These are phyloP conservation scores for Cheilosia soror DNA, from an alignment of 2,888 invertebrate species.

Conservation along the genomic window DNA sequence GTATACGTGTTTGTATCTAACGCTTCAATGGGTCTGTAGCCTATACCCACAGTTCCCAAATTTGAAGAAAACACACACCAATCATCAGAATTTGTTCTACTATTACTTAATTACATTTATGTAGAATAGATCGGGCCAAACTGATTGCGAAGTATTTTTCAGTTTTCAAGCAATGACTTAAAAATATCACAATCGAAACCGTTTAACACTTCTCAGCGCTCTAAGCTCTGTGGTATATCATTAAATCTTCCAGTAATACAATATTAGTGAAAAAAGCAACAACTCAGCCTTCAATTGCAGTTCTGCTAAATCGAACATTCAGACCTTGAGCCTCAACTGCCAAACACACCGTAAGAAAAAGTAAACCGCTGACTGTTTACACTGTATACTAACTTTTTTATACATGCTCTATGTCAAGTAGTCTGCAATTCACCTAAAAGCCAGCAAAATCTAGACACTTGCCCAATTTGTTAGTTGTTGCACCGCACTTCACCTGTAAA, in stretches of 20 bases:
- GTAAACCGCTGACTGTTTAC: conserved; percentile 28
- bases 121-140: not conserved
- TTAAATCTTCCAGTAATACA: not conserved
- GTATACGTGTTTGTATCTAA: too few species aligned
- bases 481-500: conserved; percentile 16
- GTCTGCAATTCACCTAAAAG: conserved; percentile 50
- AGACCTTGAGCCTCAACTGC: conserved; percentile 60
- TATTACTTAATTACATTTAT: not conserved
- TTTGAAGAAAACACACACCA: not conserved
- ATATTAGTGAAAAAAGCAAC: not conserved
- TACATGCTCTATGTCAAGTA: conserved; percentile 17
- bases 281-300: conserved; percentile 54
- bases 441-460: conserved; percentile 38
- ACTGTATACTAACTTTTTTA: too few species aligned
- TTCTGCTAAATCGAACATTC: conserved; percentile 69
- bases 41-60: too few species aligned
- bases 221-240: not conserved
- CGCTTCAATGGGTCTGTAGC: too few species aligned
- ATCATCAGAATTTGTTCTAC: not conserved
- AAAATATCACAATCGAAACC: conserved; percentile 1
- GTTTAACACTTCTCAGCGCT: conserved; percentile 11
- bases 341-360: conserved; percentile 54
- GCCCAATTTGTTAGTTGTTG: conserved; percentile 34
- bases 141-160: not conserved
- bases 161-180: not conserved